Percentiles rank a stretch among this genome's conserved stretches.
These are phyloP conservation scores for Heliothis subflexa DNA, from an alignment of 1,140 invertebrate species.

Conservation along the genomic window DNA sequence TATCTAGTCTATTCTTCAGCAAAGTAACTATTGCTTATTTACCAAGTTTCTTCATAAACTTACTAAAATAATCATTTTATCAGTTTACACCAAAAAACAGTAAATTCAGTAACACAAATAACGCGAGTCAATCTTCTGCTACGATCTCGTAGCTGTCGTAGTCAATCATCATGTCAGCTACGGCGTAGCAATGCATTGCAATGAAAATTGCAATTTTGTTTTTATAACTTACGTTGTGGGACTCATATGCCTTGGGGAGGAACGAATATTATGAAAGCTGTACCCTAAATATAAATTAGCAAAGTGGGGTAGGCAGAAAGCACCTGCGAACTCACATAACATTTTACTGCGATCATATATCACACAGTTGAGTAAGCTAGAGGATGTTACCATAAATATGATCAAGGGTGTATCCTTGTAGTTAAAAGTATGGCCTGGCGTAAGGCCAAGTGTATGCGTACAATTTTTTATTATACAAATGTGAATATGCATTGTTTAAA, in stretches of 20 bases:
- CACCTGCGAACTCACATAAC: not conserved
- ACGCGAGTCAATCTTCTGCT: not conserved
- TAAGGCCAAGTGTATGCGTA: too few species aligned
- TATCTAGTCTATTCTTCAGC: too few species aligned
- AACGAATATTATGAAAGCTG: not conserved
- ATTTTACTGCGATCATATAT: slow-evolving; percentile 13
- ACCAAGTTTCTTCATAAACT: too few species aligned
- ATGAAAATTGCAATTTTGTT: not conserved
- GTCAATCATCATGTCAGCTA: slow-evolving; percentile 21
- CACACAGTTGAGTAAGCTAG: not conserved
- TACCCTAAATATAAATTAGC: not conserved
- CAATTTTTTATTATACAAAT: too few species aligned
- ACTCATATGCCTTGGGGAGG: not conserved
- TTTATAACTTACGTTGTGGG: not conserved
- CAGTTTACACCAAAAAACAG: too few species aligned
- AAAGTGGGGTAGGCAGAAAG: not conserved
- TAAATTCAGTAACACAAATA: too few species aligned
- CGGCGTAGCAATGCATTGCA: slow-evolving; percentile 4
- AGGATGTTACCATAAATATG: too few species aligned
- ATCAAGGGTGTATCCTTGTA: too few species aligned
- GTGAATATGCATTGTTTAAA: too few species aligned
- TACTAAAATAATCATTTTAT: too few species aligned
- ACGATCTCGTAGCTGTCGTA: slow-evolving; percentile 10
- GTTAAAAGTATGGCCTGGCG: too few species aligned
- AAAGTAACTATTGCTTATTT: too few species aligned